Evolutionary conservation across 2,797 vertebrate genomes (phyloP), one percentile per base, ranked within the genome.

Genomic region (Aeoliscus strigatus): DNA sequence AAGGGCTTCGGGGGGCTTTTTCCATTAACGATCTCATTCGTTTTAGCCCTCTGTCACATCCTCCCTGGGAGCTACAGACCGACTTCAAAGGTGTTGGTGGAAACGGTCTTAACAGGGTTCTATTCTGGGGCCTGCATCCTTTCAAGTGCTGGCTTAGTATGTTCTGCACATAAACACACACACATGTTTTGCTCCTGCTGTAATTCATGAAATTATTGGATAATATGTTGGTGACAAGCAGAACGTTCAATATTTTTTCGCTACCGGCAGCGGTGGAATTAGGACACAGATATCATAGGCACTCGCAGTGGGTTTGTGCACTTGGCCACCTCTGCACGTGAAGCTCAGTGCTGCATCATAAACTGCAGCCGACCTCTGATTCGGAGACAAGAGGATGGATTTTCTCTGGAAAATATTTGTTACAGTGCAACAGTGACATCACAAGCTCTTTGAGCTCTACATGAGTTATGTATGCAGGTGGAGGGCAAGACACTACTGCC

Each of bases 81-180:
- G 14, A 79, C 70, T 75, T 81, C 80, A 80, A 84, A 85, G 81
- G 66, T 78, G 70, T 51, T 40, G 34, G 34, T 56, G 53, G 51
- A 71, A 72, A 61, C 42, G 26, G 34, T 60, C 38, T 66, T 60
- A 68, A 70, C 48, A 13, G 29, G 39, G 36, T 42, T 50, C 50
- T 58, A 52, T 63, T 63, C 44, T 39, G 26, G 39, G 11, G 14
- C 43, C 40, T 52, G 23, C 27, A 35, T 61, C 52, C 40, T 60
- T 60, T 67, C 17, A 46, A 44, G 36, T 61, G 57, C 52, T 58
- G 51, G 25, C 27, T 61, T 61, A 39, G 45, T 53, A 60, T 16
- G 9, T 30, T 17, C 29, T 9, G 21, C 17, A 57, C 24, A 13
- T 23, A 32, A 60, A 38, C 46, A 12, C 9, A 11, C 31, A 27